Evolutionary conservation across 2,113 vertebrate species (phyloP).

Genomic region (Nothoprocta perdicaria): DNA sequence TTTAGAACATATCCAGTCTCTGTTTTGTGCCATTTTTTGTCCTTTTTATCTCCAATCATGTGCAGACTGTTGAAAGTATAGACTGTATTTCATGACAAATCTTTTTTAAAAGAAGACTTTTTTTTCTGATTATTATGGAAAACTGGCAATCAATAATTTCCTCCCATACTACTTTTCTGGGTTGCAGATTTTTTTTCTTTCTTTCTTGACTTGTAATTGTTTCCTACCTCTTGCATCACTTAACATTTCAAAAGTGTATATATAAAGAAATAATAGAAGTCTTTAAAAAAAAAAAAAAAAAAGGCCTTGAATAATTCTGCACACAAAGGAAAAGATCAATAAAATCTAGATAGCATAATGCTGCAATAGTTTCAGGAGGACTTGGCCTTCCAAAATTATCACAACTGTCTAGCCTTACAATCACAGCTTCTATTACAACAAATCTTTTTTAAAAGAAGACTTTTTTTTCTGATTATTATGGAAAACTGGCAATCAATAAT

Average conservation of each 20-base stretch:
- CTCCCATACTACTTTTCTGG: neutral
- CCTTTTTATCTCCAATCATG: neutral
- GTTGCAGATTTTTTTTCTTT: neutral
- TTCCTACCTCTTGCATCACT: neutral
- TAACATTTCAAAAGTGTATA: neutral
- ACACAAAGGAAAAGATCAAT: neutral
- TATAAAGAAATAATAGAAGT: neutral
- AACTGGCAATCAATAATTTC: neutral
- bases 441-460: too few relatives aligned
- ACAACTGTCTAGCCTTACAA: constrained; percentile 41
- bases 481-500: neutral
- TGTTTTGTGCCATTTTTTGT: neutral
- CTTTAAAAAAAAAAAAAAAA: neutral
- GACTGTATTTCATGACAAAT: neutral
- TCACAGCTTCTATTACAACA: constrained; percentile 30
- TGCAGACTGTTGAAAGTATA: neutral
- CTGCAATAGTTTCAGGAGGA: constrained; percentile 53
- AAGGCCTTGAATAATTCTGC: constrained; percentile 59
- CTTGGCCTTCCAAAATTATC: constrained; percentile 52
- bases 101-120: neutral
- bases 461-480: neutral
- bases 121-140: neutral
- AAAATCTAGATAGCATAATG: neutral
- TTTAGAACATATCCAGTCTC: neutral
- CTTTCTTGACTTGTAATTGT: neutral